Evolutionary conservation across 1,140 invertebrate species (phyloP).

Genomic region (Melanaphis sacchari): DNA sequence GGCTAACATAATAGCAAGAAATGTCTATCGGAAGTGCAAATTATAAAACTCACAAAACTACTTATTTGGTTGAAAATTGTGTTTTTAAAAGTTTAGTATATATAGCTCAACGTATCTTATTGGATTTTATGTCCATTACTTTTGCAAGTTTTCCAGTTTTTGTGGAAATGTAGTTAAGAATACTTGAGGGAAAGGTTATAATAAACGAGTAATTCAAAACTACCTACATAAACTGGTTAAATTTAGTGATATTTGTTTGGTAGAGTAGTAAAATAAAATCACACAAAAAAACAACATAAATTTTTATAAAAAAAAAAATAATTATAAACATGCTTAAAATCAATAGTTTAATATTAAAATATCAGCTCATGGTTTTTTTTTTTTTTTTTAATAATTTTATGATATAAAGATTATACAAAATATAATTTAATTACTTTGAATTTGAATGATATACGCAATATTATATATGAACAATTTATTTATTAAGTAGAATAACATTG

Average conservation of each 20-base stretch:
- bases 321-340: neutral
- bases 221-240: constrained; percentile 8
- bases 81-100: constrained; percentile 44
- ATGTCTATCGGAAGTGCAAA: neutral
- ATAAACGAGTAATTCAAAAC: neutral
- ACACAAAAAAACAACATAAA: neutral
- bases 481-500: neutral
- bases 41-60: constrained; percentile 38
- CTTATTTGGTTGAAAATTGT: constrained; percentile 28
- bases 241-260: constrained; percentile 26
- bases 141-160: constrained; percentile 24
- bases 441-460: neutral
- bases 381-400: neutral
- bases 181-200: neutral
- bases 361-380: neutral
- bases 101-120: constrained; percentile 13
- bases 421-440: neutral
- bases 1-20: neutral
- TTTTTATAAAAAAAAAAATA: neutral
- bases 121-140: constrained; percentile 32
- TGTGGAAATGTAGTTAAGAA: neutral
- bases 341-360: neutral
- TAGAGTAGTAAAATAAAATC: neutral
- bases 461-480: neutral
- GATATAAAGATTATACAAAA: neutral